These are phyloP conservation scores for Urocynchramus pylzowi DNA, from an alignment of 2,113 vertebrate species.

Conservation along the genomic window DNA sequence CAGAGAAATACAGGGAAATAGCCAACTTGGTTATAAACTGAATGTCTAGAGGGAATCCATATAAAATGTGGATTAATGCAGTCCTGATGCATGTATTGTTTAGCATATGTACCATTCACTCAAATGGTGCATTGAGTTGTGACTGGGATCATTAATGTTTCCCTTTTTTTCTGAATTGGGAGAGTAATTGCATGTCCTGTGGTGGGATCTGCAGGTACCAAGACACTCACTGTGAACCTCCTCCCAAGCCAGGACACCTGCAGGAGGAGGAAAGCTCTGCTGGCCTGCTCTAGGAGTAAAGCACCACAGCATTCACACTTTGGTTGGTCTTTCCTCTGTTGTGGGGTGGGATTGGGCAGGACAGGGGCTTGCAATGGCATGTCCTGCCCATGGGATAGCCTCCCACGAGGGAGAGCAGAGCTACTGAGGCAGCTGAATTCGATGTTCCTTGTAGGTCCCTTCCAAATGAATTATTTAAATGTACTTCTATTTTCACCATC, in stretches of 20 bases:
- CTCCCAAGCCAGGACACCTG: background rate
- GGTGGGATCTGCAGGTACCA: background rate
- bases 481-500: background rate
- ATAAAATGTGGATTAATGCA: slow-evolving; percentile 3
- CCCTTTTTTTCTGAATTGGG: background rate
- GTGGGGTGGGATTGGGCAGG: background rate
- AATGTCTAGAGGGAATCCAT: slow-evolving; percentile 17
- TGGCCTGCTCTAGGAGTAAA: background rate
- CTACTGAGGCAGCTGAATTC: background rate
- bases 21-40: slow-evolving; percentile 14
- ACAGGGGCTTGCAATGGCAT: background rate
- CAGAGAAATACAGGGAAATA: slow-evolving; percentile 32
- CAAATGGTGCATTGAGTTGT: background rate
- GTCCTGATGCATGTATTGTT: background rate
- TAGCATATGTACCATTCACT: background rate
- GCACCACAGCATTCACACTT: background rate
- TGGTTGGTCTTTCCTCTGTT: background rate
- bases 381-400: background rate
- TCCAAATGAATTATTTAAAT: background rate
- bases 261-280: background rate
- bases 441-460: background rate
- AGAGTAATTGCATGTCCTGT: background rate
- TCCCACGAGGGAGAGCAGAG: background rate
- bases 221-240: fast-evolving
- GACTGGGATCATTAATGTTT: background rate